Base-by-base conservation (phyloP, 1,140 invertebrate species). In the Polypedilum vanderplanki region DNA sequence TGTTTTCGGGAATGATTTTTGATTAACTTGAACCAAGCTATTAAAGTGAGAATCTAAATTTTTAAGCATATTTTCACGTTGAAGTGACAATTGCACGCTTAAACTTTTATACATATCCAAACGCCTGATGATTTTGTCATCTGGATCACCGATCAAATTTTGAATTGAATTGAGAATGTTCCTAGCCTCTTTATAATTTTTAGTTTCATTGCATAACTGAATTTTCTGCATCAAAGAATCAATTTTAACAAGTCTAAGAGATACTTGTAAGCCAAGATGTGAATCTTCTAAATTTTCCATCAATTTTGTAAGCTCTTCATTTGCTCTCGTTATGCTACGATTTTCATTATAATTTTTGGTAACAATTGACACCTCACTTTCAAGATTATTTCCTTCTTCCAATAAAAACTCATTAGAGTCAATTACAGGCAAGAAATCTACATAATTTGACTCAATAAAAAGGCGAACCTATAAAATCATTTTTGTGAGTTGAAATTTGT, bases 211-310 rank as follows among this genome's bases (percentile, higher is more conserved):
- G 0, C 79, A 77, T 17, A 80, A 79, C 57, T 82, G 79, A 0
- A 82, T 75, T 41, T 77, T 80, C 57, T 81, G 81, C 17, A 83
- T 81, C 7, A 82, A 74, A 17, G 81, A 78, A 33, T 83, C 81
- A 7, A 82, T 78, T 40, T 78, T 79, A 1, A 82, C 75, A 9
- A 83, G 77, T 7, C 79, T 78, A 67, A 81, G 77, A 33, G 78
- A 78, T 15, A 80, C 76, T 0, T 77, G 75, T 73, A 83, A 17
- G 9, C 80, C 81, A 7, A 82, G 73, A 2, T 79, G 40, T 7
- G 77, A 65, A 75, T 83, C 81, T 2, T 78, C 75, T 33, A 82
- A 70, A 70, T 82, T 77, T 2, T 77, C 76, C 3, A 76, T 75
- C 5, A 77, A 77, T 18, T 75, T 77, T 0, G 76, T 76, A 73